A percentile compares a stretch with the other conserved stretches of the same genome.
Evolutionary conservation across 2,888 invertebrate genomes (phyloP).

Genomic region (Xanthorhoe spadicearia): DNA sequence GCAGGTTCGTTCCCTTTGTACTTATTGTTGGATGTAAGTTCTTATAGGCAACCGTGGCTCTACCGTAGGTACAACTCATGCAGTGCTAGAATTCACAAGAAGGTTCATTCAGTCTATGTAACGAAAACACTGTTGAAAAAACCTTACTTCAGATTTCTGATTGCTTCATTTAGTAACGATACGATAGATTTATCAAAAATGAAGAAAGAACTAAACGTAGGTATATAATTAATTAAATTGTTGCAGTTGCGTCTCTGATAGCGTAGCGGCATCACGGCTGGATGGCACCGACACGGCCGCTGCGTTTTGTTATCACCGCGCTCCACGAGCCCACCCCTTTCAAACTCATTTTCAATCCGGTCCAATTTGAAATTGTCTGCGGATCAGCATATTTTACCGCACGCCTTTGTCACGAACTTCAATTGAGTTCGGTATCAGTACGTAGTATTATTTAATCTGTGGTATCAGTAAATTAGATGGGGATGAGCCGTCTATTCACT

Average conservation of each 20-base stretch:
- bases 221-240: neutral
- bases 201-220: neutral
- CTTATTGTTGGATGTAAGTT: constrained; percentile 64
- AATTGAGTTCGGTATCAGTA: constrained; percentile 69
- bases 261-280: constrained; percentile 62
- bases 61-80: constrained; percentile 21
- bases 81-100: constrained; percentile 8
- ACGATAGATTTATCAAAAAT: no score
- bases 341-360: constrained; percentile 63
- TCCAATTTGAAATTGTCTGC: constrained; percentile 72
- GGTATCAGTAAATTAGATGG: constrained; percentile 67
- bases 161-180: no score
- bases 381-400: constrained; percentile 79
- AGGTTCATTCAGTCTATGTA: no score
- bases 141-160: no score
- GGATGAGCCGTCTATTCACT: constrained; percentile 54
- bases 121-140: no score
- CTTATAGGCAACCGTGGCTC: constrained; percentile 56
- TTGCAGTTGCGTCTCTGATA: constrained; percentile 8
- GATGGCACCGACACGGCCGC: constrained; percentile 47
- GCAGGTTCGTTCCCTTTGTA: constrained; percentile 66
- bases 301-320: constrained; percentile 65
- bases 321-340: constrained; percentile 72
- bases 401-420: constrained; percentile 65
- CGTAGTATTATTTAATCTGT: no score